These are phyloP conservation scores for Enteromius unitaeniatus DNA, from an alignment of 2,797 vertebrate species.

Conservation along the genomic window DNA sequence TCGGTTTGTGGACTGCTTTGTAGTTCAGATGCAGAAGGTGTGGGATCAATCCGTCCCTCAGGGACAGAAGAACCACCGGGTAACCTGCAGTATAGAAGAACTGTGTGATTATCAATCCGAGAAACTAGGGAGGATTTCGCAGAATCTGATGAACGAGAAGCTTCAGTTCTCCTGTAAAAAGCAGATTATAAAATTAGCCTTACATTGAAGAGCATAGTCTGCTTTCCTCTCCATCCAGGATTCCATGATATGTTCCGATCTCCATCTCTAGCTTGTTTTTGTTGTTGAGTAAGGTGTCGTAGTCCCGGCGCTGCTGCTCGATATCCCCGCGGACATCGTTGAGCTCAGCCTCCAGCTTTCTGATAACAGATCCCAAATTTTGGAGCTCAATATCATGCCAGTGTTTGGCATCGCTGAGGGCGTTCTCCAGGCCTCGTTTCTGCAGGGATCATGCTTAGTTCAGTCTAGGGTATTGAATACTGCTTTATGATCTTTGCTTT, in stretches of 20 bases:
- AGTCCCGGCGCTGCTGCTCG: constrained; percentile 85
- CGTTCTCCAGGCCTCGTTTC: constrained; percentile 93
- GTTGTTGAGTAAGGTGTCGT: constrained; percentile 81
- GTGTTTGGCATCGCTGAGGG: constrained; percentile 85
- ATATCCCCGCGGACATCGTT: constrained; percentile 83
- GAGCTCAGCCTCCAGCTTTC: constrained; percentile 89
- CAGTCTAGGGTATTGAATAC: not conserved
- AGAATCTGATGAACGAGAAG: not conserved
- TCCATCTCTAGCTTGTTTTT: constrained; percentile 89
- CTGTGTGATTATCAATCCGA: not conserved
- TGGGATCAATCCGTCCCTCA: constrained; percentile 23
- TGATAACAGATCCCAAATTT: constrained; percentile 88
- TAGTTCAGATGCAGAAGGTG: not conserved
- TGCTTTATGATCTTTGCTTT: not conserved
- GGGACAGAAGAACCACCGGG: constrained; percentile 38
- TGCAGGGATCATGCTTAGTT: constrained; percentile 62
- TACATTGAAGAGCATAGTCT: constrained; percentile 71
- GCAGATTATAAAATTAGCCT: constrained; percentile 29
- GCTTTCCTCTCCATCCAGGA: constrained; percentile 89
- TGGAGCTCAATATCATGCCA: constrained; percentile 93
- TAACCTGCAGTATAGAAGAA: constrained; percentile 49
- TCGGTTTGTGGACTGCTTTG: not conserved
- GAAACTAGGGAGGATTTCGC: not conserved
- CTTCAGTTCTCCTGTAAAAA: not conserved
- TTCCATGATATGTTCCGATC: constrained; percentile 85